Evolutionary conservation across 2,888 invertebrate species (phyloP).

Genomic region (Herminia tarsipennalis): DNA sequence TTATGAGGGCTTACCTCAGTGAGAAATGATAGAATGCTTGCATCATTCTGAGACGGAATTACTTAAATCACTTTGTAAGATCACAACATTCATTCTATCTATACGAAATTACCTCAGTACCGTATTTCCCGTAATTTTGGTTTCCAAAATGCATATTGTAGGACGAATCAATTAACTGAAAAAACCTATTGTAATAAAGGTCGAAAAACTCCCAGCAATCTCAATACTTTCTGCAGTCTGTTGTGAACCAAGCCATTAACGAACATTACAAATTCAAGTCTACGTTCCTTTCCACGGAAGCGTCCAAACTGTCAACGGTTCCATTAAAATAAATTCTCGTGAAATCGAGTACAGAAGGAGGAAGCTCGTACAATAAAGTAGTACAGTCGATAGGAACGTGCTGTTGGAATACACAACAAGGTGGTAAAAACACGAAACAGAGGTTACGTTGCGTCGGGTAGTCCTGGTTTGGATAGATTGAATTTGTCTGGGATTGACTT

Average conservation of each 20-base stretch:
- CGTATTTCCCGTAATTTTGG: no score
- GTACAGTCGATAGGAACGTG: slow-evolving; percentile 13
- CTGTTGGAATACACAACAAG: slow-evolving; percentile 20
- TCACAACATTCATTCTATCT: no score
- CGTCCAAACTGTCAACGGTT: slow-evolving; percentile 1
- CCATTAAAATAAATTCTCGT: slow-evolving; percentile 25
- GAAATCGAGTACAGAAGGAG: slow-evolving; percentile 9
- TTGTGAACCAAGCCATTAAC: slow-evolving; percentile 1
- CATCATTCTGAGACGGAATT: no score
- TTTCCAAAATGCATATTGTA: no score
- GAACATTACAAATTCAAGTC: slow-evolving; percentile 1
- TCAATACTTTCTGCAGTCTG: neutral
- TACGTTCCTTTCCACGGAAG: no score
- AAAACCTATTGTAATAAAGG: no score
- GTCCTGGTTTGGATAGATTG: neutral
- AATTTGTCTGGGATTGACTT: neutral
- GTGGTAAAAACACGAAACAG: neutral
- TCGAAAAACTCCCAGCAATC: neutral
- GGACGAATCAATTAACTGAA: no score
- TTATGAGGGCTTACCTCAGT: no score
- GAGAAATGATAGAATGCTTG: no score
- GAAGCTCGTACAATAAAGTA: slow-evolving; percentile 11
- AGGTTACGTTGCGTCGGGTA: neutral
- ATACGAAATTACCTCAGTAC: no score
- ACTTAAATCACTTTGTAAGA: no score